Conservation (phyloP, 1,140 invertebrate genomes). For the Drosophila albomicans region DNA sequence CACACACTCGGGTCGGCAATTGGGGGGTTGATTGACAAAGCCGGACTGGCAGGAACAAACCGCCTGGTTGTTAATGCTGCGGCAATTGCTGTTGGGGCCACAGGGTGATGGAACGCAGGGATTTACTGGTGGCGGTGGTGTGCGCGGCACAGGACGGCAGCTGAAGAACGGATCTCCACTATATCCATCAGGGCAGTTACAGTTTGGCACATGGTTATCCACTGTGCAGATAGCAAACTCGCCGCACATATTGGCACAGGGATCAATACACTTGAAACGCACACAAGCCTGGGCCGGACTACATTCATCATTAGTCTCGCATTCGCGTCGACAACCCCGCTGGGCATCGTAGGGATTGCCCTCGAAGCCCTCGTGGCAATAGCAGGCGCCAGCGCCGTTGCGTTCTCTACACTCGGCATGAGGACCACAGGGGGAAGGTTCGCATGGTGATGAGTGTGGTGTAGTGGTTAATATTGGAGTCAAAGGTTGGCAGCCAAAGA, state of each 20-base stretch:
- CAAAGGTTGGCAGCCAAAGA: slow-evolving; percentile 87
- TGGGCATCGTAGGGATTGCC: slow-evolving; percentile 89
- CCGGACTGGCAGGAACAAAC: slow-evolving; percentile 90
- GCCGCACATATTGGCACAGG: slow-evolving; percentile 91
- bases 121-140: slow-evolving; percentile 77
- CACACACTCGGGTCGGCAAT: slow-evolving; percentile 89
- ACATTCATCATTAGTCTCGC: slow-evolving; percentile 91
- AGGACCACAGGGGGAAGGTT: slow-evolving; percentile 89
- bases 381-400: slow-evolving; percentile 89
- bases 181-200: slow-evolving; percentile 90
- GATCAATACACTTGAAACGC: slow-evolving; percentile 91
- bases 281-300: slow-evolving; percentile 88
- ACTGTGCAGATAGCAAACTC: slow-evolving; percentile 90
- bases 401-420: slow-evolving; percentile 89
- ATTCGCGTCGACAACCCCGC: slow-evolving; percentile 90
- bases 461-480: slow-evolving; percentile 83
- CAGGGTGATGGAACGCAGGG: slow-evolving; percentile 89
- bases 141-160: slow-evolving; percentile 88
- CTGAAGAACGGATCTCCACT: slow-evolving; percentile 93
- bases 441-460: slow-evolving; percentile 87
- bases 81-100: slow-evolving; percentile 90
- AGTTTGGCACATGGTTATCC: slow-evolving; percentile 90
- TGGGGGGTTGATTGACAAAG: slow-evolving; percentile 91
- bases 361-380: slow-evolving; percentile 89
- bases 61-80: slow-evolving; percentile 88